A percentile compares a stretch with the other conserved stretches of the same genome.
phyloP scores from a whole-genome alignment of 2,113 vertebrate genomes.

The Stictonetta naevosa region DNA sequence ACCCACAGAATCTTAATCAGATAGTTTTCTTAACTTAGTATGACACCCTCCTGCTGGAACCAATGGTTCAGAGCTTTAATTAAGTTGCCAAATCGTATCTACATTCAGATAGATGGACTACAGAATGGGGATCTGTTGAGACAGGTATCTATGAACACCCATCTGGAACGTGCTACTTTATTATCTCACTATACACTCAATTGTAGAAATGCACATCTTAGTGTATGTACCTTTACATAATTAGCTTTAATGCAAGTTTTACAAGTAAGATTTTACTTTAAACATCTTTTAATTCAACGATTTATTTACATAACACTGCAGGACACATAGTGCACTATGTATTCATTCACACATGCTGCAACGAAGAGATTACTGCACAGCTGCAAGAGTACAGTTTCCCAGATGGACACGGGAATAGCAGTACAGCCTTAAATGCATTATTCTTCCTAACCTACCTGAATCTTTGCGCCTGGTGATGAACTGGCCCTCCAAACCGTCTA shows the following conservation, averaged over 20 bases:
- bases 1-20: background rate
- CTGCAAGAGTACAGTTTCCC: background rate
- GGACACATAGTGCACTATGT: background rate
- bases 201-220: background rate
- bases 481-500: constrained; percentile 91
- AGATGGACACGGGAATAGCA: background rate
- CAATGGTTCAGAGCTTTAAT: constrained; percentile 44
- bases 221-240: background rate
- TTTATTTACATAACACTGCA: constrained; percentile 20
- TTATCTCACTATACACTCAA: background rate
- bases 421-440: constrained; percentile 30
- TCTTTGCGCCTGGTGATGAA: constrained; percentile 97
- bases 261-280: background rate
- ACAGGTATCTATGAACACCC: background rate
- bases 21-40: background rate
- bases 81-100: background rate
- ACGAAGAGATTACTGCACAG: background rate
- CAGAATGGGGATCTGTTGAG: constrained; percentile 67
- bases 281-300: constrained; percentile 14
- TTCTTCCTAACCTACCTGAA: constrained; percentile 87
- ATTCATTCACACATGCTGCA: constrained; percentile 17
- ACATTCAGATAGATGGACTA: background rate
- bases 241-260: background rate
- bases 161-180: background rate
- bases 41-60: constrained; percentile 59